These are phyloP conservation scores for Marmota monax DNA, from an alignment of 2,113 vertebrate species.

Conservation along the genomic window DNA sequence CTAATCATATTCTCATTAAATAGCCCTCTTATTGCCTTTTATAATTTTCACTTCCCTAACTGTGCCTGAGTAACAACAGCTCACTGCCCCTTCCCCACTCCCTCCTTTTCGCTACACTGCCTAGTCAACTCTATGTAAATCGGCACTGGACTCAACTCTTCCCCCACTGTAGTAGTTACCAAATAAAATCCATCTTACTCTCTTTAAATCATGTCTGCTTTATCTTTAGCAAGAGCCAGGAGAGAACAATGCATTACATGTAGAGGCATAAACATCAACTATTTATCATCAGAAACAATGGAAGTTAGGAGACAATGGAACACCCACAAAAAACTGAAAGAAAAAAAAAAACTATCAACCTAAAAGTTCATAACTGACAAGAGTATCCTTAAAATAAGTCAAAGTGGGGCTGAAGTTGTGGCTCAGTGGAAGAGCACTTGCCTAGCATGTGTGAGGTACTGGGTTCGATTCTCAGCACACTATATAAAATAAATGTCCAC, in stretches of 20 bases:
- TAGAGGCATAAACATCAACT: background rate
- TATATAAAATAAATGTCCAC: too few species aligned
- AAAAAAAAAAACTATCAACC: background rate
- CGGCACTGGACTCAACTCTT: background rate
- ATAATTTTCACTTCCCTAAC: background rate
- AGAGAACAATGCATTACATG: background rate
- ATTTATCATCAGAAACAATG: constrained; percentile 28
- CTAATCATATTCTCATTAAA: background rate
- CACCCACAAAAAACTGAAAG: background rate
- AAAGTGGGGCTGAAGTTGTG: background rate
- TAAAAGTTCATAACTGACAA: constrained; percentile 16
- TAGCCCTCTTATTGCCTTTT: background rate
- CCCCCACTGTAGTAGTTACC: background rate
- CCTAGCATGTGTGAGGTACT: too few species aligned
- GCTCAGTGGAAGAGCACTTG: too few species aligned
- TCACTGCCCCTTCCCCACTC: too few species aligned
- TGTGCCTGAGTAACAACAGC: background rate
- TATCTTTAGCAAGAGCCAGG: background rate
- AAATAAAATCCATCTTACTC: constrained; percentile 7
- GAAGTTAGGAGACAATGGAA: background rate
- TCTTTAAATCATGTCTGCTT: background rate
- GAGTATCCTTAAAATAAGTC: background rate
- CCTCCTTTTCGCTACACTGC: background rate
- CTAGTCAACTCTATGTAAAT: background rate
- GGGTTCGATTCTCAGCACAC: too few species aligned